A percentile compares a stretch with the other conserved stretches of the same genome.
phyloP scores from a whole-genome alignment of 2,113 vertebrate species.

The Zosterops borbonicus region DNA sequence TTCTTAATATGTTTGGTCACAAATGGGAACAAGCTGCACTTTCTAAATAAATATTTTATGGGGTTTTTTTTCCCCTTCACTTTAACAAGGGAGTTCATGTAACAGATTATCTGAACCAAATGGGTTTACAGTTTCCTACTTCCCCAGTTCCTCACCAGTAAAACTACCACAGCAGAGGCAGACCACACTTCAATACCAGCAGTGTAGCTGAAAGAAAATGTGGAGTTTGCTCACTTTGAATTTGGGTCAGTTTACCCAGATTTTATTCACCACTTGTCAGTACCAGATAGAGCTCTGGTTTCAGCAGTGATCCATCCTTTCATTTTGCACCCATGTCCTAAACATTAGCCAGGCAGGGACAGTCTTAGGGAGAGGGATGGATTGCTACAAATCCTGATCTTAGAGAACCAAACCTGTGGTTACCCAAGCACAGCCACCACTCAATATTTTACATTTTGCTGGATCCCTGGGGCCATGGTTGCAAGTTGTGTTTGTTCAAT shows the following conservation, averaged over 20 bases:
- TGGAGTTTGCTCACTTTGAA: not conserved
- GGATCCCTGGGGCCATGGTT: not conserved
- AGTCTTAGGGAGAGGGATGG: not conserved
- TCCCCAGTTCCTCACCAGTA: not conserved
- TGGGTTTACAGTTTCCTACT: not conserved
- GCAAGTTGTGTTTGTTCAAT: not conserved
- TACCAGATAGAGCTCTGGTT: not conserved
- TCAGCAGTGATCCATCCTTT: not conserved
- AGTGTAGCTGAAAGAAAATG: not conserved
- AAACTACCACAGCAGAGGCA: not conserved
- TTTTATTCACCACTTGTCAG: not conserved
- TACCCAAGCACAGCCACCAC: not conserved
- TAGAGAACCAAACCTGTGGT: not conserved
- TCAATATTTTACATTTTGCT: not conserved
- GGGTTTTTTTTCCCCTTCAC: not conserved
- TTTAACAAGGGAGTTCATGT: not conserved
- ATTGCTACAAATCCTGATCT: not conserved
- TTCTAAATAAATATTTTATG: constrained; percentile 51
- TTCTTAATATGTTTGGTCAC: constrained; percentile 34
- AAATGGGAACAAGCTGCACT: constrained; percentile 64
- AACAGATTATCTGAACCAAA: constrained; percentile 38
- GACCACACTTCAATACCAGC: not conserved
- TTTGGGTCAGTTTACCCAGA: not conserved
- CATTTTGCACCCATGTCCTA: not conserved
- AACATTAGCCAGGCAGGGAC: not conserved